Evolutionary conservation across 2,797 vertebrate species (phyloP).

Genomic region (Rhinophrynus dorsalis): DNA sequence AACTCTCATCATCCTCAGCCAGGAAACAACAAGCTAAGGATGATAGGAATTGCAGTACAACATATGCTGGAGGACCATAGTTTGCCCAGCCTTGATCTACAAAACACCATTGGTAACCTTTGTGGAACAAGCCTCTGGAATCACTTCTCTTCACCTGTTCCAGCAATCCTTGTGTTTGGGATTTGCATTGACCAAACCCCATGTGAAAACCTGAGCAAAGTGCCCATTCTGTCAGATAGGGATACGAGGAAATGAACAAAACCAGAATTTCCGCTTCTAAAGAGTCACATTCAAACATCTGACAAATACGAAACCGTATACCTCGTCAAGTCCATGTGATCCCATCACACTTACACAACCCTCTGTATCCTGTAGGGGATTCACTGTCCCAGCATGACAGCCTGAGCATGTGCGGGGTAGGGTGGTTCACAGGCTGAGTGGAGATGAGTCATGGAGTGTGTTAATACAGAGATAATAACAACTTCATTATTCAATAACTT

Average conservation of each 20-base stretch:
- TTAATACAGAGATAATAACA: slow-evolving; percentile 22
- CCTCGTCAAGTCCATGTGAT: not conserved
- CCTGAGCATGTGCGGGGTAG: not conserved
- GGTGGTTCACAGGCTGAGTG: slow-evolving; percentile 9
- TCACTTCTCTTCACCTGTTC: not conserved
- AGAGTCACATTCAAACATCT: slow-evolving; percentile 4
- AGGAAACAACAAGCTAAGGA: too few species aligned
- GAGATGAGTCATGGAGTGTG: slow-evolving; percentile 14
- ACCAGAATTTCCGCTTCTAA: not conserved
- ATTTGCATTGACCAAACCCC: not conserved
- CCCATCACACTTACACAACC: not conserved
- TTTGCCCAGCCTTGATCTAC: too few species aligned
- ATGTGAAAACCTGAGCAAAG: not conserved
- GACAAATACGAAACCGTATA: slow-evolving; percentile 7
- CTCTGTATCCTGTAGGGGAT: not conserved
- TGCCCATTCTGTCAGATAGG: not conserved
- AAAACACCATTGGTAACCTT: not conserved
- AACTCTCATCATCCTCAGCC: too few species aligned
- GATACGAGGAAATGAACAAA: not conserved
- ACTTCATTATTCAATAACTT: slow-evolving; percentile 6
- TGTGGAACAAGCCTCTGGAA: not conserved
- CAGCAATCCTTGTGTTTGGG: not conserved
- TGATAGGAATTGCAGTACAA: too few species aligned
- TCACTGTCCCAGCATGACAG: not conserved
- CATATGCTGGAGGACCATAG: too few species aligned